A percentile compares a stretch with the other conserved stretches of the same genome.
Conservation (phyloP, 2,113 vertebrate species). For the Furnarius figulus region DNA sequence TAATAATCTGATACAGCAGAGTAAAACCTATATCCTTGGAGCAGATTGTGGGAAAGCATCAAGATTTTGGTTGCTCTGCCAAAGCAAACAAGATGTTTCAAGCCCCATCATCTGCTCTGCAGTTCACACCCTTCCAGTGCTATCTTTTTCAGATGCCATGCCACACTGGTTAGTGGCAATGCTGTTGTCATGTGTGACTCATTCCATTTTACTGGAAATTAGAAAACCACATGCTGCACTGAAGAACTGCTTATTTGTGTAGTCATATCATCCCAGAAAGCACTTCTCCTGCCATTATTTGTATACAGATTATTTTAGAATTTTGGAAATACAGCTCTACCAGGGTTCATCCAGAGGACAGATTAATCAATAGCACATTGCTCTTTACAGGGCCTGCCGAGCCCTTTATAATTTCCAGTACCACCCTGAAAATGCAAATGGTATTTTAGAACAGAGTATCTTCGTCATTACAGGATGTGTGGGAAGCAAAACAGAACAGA, state of each 20-base stretch:
- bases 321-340: neutral
- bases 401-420: neutral
- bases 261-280: neutral
- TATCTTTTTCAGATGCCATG: slow-evolving; percentile 60
- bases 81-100: slow-evolving; percentile 66
- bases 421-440: neutral
- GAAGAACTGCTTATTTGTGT: slow-evolving; percentile 50
- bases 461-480: neutral
- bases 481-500: slow-evolving; percentile 20
- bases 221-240: slow-evolving; percentile 50
- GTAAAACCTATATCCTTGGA: slow-evolving; percentile 56
- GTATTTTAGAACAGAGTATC: neutral
- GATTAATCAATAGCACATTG: neutral
- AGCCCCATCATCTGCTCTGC: slow-evolving; percentile 58
- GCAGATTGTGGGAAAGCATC: slow-evolving; percentile 58
- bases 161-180: slow-evolving; percentile 56
- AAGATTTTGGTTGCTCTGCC: slow-evolving; percentile 41
- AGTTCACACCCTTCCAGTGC: slow-evolving; percentile 60
- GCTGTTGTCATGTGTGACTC: slow-evolving; percentile 59
- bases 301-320: slow-evolving; percentile 2
- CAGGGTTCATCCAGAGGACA: slow-evolving; percentile 13
- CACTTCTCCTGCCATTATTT: slow-evolving; percentile 33
- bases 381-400: neutral
- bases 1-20: slow-evolving; percentile 25
- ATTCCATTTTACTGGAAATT: slow-evolving; percentile 67